phyloP scores from a whole-genome alignment of 2,113 vertebrate genomes.

The Cinclus cinclus region DNA sequence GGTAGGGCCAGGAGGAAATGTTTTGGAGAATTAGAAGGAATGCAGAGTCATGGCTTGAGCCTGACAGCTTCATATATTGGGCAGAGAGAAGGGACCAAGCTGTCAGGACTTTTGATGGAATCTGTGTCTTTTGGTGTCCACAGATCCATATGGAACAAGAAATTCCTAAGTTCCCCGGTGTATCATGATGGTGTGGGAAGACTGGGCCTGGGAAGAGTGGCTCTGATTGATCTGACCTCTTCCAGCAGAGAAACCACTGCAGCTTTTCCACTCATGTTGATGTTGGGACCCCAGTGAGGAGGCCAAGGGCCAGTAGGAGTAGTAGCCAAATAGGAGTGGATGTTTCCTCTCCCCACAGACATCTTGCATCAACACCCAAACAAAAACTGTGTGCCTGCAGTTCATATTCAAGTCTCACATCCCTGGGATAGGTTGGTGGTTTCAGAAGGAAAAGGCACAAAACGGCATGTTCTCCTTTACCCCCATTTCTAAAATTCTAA shows the following conservation, averaged over 20 bases:
- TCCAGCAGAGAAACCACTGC: neutral
- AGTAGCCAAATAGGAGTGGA: neutral
- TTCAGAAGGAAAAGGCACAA: neutral
- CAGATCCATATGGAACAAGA: neutral
- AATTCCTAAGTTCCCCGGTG: neutral
- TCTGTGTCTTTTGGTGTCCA: neutral
- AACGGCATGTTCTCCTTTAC: neutral
- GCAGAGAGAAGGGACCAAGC: neutral
- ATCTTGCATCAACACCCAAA: neutral
- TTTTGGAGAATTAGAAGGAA: neutral
- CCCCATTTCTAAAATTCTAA: neutral
- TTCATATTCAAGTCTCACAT: neutral
- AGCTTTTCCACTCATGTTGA: neutral
- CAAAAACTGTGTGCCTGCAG: neutral
- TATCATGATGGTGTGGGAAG: neutral
- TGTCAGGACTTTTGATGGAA: neutral
- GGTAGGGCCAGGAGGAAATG: neutral
- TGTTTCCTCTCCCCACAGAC: neutral
- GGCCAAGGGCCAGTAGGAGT: neutral
- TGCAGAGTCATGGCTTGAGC: neutral
- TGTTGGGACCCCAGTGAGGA: neutral
- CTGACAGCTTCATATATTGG: neutral
- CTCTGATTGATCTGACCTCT: neutral
- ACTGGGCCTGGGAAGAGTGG: neutral
- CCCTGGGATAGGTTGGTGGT: neutral